Evolutionary conservation across 2,797 vertebrate genomes (phyloP), one percentile per base, ranked within the genome.

Genomic region (Argentina silus): DNA sequence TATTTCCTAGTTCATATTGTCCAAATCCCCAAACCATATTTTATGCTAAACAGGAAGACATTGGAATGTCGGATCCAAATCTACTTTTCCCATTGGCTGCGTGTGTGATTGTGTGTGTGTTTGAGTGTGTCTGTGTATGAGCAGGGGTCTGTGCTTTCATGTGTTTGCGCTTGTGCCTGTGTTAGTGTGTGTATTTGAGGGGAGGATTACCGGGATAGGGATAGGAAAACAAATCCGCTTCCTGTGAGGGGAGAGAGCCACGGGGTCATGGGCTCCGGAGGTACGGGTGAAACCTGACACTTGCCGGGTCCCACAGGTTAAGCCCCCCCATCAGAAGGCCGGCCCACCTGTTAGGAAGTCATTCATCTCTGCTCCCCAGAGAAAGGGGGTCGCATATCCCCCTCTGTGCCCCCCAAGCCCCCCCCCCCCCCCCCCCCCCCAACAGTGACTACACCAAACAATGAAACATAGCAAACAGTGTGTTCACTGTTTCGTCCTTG

Each of bases 341-440:
- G 57, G 77, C 81, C 81, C 89, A 91, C 88, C 91, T 92, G 89
- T 87, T 88, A 87, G 81, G 88, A 90, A 92, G 87, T 89, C 86
- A 86, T 91, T 90, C 74, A 88, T 90, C 85, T 88, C 81, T 81
- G 77, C 84, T 87, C 75, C 64, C 82, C 75, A 72, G 71, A 8
- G 6, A 12, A 48, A 48, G 47, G 47, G 11, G 7, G 47, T 8
- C 7, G 7, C 47, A 48, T 48, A 8, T 12, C 56, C 56, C 19
- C n/a, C n/a, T n/a, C n/a, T n/a, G n/a, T n/a, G n/a, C n/a, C n/a
- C n/a, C n/a, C n/a, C n/a, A n/a, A n/a, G n/a, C n/a, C n/a, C n/a
- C n/a, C n/a, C n/a, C n/a, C n/a, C n/a, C n/a, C 4, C 27, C 27
- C 27, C 1, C 27, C 27, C 27, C 27, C 27, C 4, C 2, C 56